Conservation (phyloP, 1,140 invertebrate genomes). For the Nebria ingens region DNA sequence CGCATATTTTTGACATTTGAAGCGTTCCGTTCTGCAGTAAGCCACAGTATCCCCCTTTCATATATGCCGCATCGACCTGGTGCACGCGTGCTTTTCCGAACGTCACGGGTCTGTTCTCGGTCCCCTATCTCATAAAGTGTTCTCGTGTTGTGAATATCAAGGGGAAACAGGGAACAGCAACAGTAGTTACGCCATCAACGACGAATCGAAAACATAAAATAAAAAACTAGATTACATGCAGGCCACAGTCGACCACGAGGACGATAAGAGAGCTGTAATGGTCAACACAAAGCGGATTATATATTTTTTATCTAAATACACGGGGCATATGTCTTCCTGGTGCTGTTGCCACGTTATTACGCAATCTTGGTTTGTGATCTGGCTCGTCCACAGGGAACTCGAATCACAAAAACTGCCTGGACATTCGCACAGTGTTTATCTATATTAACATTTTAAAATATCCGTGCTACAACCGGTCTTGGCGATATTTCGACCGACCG, state of each 20-base stretch:
- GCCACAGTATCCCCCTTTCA: no score
- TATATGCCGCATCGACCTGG: no score
- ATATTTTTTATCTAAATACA: slow-evolving; percentile 25
- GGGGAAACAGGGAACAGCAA: background rate
- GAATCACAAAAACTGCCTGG: background rate
- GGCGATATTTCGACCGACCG: no score
- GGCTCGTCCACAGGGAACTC: background rate
- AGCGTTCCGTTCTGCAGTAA: no score
- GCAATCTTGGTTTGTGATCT: background rate
- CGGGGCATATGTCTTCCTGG: slow-evolving; percentile 21
- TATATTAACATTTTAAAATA: slow-evolving; percentile 9
- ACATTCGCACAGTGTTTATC: background rate
- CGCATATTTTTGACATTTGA: no score
- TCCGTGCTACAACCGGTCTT: background rate
- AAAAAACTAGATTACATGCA: slow-evolving; percentile 19
- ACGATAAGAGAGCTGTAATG: slow-evolving; percentile 17
- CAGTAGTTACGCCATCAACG: background rate
- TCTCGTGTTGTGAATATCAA: slow-evolving; percentile 5
- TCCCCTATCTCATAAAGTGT: slow-evolving; percentile 5
- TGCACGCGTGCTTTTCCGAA: no score
- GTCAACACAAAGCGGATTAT: slow-evolving; percentile 26
- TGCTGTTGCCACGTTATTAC: slow-evolving; percentile 20
- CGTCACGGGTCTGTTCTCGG: no score
- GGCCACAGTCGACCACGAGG: slow-evolving; percentile 11
- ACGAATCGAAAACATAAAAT: slow-evolving; percentile 1